Evolutionary conservation across 2,113 vertebrate species (phyloP).

Genomic region (Falco punctatus): DNA sequence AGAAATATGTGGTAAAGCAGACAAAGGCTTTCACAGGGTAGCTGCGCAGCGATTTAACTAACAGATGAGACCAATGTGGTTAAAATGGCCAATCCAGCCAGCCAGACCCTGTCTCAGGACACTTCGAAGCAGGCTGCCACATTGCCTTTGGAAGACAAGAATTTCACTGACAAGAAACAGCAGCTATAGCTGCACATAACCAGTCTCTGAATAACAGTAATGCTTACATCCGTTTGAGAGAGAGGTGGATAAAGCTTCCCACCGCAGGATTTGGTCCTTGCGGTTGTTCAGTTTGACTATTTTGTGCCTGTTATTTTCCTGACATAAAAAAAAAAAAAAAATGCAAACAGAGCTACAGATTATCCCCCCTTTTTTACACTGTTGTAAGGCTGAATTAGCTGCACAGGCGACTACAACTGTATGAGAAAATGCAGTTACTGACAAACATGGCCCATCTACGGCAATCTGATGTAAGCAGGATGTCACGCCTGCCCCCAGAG

Average conservation of each 20-base stretch:
- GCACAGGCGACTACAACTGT: background rate
- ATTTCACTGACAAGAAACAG: background rate
- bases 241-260: background rate
- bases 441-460: background rate
- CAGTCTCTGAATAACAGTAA: background rate
- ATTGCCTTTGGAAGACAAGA: background rate
- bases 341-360: background rate
- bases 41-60: background rate
- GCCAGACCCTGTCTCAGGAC: background rate
- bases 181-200: background rate
- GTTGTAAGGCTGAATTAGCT: background rate
- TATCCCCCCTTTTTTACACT: background rate
- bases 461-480: background rate
- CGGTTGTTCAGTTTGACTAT: background rate
- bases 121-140: background rate
- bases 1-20: background rate
- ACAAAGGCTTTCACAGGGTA: background rate
- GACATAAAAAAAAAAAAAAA: background rate
- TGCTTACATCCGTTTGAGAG: background rate
- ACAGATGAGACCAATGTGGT: background rate
- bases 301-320: background rate
- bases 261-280: background rate
- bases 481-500: background rate
- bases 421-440: background rate
- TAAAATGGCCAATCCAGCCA: background rate